Conservation (phyloP, 2,797 vertebrate species). For the Harpagifer antarcticus region DNA sequence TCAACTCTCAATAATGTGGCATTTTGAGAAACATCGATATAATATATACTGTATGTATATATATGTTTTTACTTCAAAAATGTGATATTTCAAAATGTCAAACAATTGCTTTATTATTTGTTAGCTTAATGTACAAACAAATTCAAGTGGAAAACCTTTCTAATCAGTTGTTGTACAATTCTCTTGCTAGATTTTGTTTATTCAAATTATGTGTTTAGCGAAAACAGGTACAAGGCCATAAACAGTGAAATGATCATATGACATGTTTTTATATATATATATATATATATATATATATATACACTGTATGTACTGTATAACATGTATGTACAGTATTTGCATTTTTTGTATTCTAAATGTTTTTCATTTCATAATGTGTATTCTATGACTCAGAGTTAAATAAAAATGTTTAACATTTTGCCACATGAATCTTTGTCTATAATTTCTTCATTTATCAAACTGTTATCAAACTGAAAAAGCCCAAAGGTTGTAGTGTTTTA, state of each 20-base stretch:
- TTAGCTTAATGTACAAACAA: neutral
- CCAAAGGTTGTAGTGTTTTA: neutral
- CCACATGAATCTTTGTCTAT: neutral
- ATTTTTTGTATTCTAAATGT: too few relatives aligned
- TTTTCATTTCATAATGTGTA: neutral
- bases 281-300: too few relatives aligned
- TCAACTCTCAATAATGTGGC: neutral
- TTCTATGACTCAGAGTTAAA: neutral
- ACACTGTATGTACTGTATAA: too few relatives aligned
- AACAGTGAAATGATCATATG: neutral
- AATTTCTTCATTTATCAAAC: neutral
- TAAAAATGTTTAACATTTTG: neutral
- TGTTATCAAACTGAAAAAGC: neutral
- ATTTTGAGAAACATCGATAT: neutral
- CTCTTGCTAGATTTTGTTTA: too few relatives aligned
- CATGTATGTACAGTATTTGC: too few relatives aligned
- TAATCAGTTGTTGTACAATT: neutral
- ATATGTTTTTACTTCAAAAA: too few relatives aligned
- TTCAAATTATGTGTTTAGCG: neutral
- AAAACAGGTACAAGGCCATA: neutral
- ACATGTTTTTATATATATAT: too few relatives aligned
- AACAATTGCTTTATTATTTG: too few relatives aligned
- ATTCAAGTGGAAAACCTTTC: neutral
- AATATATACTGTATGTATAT: too few relatives aligned
- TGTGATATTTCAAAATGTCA: neutral